Evolutionary conservation across 2,888 invertebrate genomes (phyloP).

Genomic region (Eupithecia insigniata): DNA sequence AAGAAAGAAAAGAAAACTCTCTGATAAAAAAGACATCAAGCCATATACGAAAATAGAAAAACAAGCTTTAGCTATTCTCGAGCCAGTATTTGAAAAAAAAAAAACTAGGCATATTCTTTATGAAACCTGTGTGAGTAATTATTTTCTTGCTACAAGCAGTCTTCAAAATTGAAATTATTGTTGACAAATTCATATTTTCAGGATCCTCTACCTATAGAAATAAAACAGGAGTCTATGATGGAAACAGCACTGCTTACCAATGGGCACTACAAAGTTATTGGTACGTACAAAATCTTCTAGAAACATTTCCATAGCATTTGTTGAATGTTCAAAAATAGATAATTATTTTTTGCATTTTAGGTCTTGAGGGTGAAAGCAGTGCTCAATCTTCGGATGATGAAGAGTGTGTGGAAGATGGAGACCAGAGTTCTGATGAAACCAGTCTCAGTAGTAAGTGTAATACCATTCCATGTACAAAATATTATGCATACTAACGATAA

Average conservation of each 20-base stretch:
- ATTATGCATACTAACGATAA: too few species aligned
- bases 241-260: constrained; percentile 42
- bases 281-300: constrained; percentile 52
- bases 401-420: constrained; percentile 55
- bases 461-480: not conserved
- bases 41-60: constrained; percentile 67
- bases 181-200: constrained; percentile 42
- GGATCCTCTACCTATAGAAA: constrained; percentile 56
- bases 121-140: constrained; percentile 52
- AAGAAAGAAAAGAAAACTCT: constrained; percentile 52
- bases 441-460: constrained; percentile 56
- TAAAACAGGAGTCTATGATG: constrained; percentile 62
- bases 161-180: not conserved
- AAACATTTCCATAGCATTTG: not conserved
- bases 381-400: constrained; percentile 56
- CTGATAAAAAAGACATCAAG: constrained; percentile 51
- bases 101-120: constrained; percentile 36
- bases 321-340: not conserved
- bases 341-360: constrained; percentile 43
- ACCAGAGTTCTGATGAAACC: constrained; percentile 52
- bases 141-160: not conserved
- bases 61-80: constrained; percentile 62
- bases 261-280: constrained; percentile 50
- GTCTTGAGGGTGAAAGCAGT: constrained; percentile 55
- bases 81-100: constrained; percentile 63